Conservation (phyloP, 92 coral and sea anemone genomes). For the Zoanthus sociatus region DNA sequence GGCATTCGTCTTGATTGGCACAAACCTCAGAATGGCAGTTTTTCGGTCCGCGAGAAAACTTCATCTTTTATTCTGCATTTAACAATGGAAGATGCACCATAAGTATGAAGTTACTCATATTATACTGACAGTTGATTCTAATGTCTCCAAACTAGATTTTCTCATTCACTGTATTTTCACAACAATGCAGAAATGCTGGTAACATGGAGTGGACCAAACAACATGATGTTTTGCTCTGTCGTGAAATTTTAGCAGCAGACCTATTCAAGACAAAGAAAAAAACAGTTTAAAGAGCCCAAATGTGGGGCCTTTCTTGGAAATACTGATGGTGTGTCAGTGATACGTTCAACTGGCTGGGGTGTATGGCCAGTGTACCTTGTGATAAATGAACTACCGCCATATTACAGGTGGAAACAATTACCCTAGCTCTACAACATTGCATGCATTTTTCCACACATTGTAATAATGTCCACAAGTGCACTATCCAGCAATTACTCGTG, state of each 20-base stretch:
- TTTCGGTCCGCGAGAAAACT: conserved; percentile 19
- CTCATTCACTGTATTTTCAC: not conserved
- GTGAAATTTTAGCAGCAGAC: conserved; percentile 29
- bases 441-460: no score
- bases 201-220: conserved; percentile 34
- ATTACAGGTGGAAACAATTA: no score
- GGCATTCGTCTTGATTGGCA: conserved; percentile 8
- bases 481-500: no score
- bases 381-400: no score
- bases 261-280: conserved; percentile 32
- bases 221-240: conserved; percentile 25
- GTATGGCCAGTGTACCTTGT: no score
- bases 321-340: no score
- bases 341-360: no score
- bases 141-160: conserved; percentile 7
- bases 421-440: no score
- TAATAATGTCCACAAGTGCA: no score
- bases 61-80: conserved; percentile 4
- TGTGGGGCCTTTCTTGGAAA: no score
- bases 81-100: not conserved
- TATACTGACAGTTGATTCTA: conserved; percentile 6
- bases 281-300: conserved; percentile 16
- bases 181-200: conserved; percentile 26
- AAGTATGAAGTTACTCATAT: conserved; percentile 7
- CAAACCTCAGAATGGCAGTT: conserved; percentile 28